Evolutionary conservation across 2,797 vertebrate genomes (phyloP), one percentile per base, ranked within the genome.

Genomic region (Phalanger gymnotis): DNA sequence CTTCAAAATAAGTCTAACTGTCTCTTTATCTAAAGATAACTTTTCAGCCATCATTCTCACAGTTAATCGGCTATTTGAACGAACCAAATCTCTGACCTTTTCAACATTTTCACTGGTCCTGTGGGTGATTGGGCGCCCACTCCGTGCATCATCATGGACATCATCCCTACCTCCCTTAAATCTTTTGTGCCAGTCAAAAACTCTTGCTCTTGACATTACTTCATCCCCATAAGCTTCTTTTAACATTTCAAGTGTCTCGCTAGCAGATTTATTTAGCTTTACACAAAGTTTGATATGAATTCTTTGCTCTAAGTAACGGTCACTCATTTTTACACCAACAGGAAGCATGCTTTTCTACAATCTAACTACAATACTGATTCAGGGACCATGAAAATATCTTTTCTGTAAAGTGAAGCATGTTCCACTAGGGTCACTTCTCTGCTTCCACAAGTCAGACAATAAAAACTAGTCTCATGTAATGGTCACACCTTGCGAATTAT

Each of bases 251-350:
- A 91, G 61, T 56, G 55, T 92, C 51, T 89, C 3, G 19, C 55
- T 91, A 90, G 12, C 30, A 94, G 73, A 89, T 90, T 92, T 91
- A 61, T 12, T 96, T 96, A 90, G 53, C 28, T 93, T 93, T 61
- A 81, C 19, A 93, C 34, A 61, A 90, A 91, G 51, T 92, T 96
- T 93, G 92, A 91, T 54, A 66, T 54, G 58, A 58, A 91, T 73
- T 58, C 34, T 92, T 91, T 93, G 53, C 40, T 96, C 54, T 91
- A 89, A 40, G 66, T 93, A 66, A 93, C 0, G 0, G 25, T 27
- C 57, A 93, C 55, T 92, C 5, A 9, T 54, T 93, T 90, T 93
- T 90, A 66, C 5, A n/a, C 56, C n/a, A 2, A 53, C 47, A 54
- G 81, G 92, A 94, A 53, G 51, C 54, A 55, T 91, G 73, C 54